Conservation (phyloP, 2,888 invertebrate genomes). For the Gisinianus flammeolus region DNA sequence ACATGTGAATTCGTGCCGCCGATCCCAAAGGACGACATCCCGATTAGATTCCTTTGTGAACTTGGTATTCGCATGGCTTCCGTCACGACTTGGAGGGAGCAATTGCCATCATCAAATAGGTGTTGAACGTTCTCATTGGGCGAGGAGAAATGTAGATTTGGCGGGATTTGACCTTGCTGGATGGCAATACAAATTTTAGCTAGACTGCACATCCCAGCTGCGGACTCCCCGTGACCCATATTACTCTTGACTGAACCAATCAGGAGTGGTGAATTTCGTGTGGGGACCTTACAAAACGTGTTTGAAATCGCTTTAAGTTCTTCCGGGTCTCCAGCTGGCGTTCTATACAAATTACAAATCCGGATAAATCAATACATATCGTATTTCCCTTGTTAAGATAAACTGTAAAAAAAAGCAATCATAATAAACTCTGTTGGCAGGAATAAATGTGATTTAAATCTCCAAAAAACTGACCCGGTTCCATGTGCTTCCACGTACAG, state of each 20-base stretch:
- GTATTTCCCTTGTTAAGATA: no score
- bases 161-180: neutral
- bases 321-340: no score
- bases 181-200: slow-evolving; percentile 51
- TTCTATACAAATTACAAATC: no score
- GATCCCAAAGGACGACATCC: no score
- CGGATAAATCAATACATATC: no score
- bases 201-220: slow-evolving; percentile 68
- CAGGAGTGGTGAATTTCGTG: slow-evolving; percentile 69
- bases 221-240: slow-evolving; percentile 89
- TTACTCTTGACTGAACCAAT: slow-evolving; percentile 97
- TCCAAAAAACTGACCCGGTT: no score
- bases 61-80: neutral
- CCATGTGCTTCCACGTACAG: neutral
- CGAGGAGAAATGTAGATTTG: neutral
- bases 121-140: neutral
- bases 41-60: neutral
- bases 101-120: neutral
- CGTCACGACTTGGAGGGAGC: neutral
- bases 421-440: no score
- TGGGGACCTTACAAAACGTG: neutral
- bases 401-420: no score
- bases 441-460: no score
- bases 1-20: no score
- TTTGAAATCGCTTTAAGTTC: neutral